These are phyloP conservation scores for Poecilia wingei DNA, from an alignment of 2,797 vertebrate genomes.

Conservation along the genomic window DNA sequence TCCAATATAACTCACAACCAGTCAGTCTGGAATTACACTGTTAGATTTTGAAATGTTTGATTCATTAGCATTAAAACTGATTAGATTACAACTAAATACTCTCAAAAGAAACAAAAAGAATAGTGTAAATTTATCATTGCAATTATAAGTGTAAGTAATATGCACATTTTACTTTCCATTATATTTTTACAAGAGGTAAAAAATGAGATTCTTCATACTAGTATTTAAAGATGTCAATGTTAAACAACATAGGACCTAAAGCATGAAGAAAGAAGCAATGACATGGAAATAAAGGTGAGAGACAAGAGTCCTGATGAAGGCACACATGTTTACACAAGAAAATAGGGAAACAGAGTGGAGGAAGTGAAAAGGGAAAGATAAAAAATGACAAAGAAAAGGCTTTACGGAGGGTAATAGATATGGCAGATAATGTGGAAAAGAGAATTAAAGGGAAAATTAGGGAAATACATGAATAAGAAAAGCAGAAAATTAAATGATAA, in stretches of 20 bases:
- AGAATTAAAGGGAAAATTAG: not conserved
- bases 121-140: not conserved
- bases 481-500: constrained; percentile 8
- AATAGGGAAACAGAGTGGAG: not conserved
- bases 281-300: not conserved
- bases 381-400: not conserved
- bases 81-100: not conserved
- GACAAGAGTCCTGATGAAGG: not conserved
- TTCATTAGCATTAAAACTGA: not conserved
- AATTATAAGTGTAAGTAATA: not conserved
- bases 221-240: not conserved
- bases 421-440: not conserved
- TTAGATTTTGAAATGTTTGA: not conserved
- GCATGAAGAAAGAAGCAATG: not conserved
- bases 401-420: not conserved
- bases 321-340: not conserved
- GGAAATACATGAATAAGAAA: not conserved
- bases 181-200: not conserved
- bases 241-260: not conserved
- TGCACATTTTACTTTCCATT: not conserved
- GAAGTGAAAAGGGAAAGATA: not conserved
- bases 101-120: not conserved
- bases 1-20: no score
- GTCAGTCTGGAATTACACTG: not conserved
- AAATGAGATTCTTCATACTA: not conserved